Base-by-base conservation (phyloP, 2,888 invertebrate species). In the Oligia latruncula region DNA sequence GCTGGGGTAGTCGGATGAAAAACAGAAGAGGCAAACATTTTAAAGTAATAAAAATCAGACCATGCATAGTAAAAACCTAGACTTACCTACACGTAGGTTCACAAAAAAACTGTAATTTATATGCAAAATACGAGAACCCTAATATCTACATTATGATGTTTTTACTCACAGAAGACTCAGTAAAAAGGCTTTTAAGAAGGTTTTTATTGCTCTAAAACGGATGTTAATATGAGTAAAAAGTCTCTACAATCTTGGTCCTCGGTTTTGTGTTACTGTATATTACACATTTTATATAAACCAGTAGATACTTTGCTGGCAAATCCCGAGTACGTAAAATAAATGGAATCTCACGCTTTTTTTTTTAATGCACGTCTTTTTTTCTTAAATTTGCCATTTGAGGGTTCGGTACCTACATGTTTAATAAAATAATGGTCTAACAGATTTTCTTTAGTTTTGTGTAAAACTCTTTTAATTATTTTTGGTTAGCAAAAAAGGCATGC, bases 181-280 rank as follows among this genome's bases (percentile, higher is more conserved):
- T 29, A 17, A 17, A 29, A 29, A 62, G 13, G 72, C 74, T 78
- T 84, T 81, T 75, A 74, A 79, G 15, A 78, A 85, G 23, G 35
- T 71, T 73, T 86, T 85, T 82, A 66, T 68, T 62, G 55, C 17
- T 46, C n/a, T 35, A 70, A 71, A 65, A 5, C 35, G 73, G 75
- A 81, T 77, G 70, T 84, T 85, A 82, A 85, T 83, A 83, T 70
- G 65, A 52, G 74, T 78, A 49, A 71, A 76, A 74, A 80, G 76
- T 81, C 60, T 70, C 46, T 46, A 55, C 20, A 62, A 60, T 71
- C 35, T 64, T 40, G 17, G 64, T 40, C 46, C 67, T 72, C 60
- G 29, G 70, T 71, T 40, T 62, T 60, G 49, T 70, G 72, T 72
- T n/a, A 77, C 52, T 62, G 40, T 72, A 1, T 49, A 65, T 65